Percentiles rank a stretch among this genome's conserved stretches.
Conservation (phyloP, 2,797 vertebrate genomes). For the Channallabes apus region DNA sequence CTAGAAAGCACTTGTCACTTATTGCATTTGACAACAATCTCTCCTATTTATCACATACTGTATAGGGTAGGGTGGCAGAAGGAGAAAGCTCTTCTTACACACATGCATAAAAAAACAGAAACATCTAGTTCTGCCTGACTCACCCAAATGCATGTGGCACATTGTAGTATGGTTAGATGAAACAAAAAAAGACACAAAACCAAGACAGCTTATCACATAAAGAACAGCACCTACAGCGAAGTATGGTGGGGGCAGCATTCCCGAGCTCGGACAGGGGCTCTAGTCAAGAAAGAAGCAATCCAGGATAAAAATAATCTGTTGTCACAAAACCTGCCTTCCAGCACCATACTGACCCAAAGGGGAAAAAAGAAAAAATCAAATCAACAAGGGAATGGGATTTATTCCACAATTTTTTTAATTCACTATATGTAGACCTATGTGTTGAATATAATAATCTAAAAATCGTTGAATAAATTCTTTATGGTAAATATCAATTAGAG, state of each 20-base stretch:
- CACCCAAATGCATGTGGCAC: background rate
- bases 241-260: background rate
- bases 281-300: background rate
- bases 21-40: background rate
- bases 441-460: background rate
- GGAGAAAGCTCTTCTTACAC: background rate
- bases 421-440: background rate
- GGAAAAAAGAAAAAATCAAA: background rate
- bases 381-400: background rate
- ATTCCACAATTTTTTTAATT: too few species aligned
- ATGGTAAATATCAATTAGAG: too few species aligned
- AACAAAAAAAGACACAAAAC: background rate
- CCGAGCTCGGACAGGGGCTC: background rate
- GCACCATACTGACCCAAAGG: background rate
- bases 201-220: background rate
- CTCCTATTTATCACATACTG: background rate
- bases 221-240: background rate
- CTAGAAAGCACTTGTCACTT: background rate
- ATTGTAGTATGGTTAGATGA: background rate
- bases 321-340: background rate
- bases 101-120: background rate
- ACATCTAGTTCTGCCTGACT: background rate
- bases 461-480: too few species aligned
- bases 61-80: background rate
- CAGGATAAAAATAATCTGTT: background rate